These are phyloP conservation scores for Cepaea hortensis DNA, from an alignment of 2,888 invertebrate genomes.

Conservation along the genomic window DNA sequence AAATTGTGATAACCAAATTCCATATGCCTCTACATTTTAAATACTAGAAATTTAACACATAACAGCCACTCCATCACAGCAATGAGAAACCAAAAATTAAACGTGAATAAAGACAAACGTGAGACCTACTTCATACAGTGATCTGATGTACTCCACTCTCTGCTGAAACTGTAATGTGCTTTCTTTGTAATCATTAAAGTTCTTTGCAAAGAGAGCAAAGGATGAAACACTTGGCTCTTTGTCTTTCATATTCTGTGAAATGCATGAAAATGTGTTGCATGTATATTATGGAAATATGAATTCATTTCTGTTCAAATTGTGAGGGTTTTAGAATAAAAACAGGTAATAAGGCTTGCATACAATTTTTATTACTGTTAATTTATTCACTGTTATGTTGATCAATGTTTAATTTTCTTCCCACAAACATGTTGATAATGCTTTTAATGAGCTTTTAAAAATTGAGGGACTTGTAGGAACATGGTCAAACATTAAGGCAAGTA, in stretches of 20 bases:
- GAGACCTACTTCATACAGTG: constrained; percentile 72
- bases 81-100: too few species aligned
- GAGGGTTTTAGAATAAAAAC: neutral
- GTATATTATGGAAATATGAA: neutral
- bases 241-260: constrained; percentile 70
- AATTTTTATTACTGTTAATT: neutral
- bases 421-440: too few species aligned
- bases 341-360: neutral
- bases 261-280: neutral
- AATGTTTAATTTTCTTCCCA: too few species aligned
- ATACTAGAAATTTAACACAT: too few species aligned
- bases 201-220: constrained; percentile 74
- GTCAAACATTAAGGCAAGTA: too few species aligned
- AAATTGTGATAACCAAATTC: too few species aligned
- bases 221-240: constrained; percentile 68
- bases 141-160: constrained; percentile 73
- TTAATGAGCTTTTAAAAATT: too few species aligned
- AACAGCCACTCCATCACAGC: too few species aligned
- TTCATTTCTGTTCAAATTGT: neutral
- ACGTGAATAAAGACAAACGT: neutral
- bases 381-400: too few species aligned
- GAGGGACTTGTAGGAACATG: too few species aligned
- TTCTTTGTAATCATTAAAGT: constrained; percentile 71
- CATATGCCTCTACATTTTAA: too few species aligned
- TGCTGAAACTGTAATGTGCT: constrained; percentile 71